Conservation (phyloP, 2,113 vertebrate genomes). For the Eurystomus gularis region DNA sequence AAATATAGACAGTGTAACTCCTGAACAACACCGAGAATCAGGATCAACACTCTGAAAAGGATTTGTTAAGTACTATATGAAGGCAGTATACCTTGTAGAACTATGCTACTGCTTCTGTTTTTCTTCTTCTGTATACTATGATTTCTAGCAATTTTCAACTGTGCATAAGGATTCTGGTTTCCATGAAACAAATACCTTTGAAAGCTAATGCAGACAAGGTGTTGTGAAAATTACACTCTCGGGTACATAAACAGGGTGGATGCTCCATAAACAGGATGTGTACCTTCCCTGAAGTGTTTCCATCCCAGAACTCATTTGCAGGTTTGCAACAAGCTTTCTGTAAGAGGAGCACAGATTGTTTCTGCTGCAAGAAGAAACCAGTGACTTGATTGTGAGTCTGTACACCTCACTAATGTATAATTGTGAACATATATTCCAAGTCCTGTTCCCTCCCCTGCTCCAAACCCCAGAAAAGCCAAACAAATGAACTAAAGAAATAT, state of each 20-base stretch:
- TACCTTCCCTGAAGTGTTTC: background rate
- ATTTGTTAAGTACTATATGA: background rate
- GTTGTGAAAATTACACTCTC: background rate
- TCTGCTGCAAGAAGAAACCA: background rate
- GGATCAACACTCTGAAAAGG: background rate
- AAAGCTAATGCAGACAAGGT: background rate
- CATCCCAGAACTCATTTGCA: background rate
- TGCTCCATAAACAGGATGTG: background rate
- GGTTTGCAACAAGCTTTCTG: background rate
- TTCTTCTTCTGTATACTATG: background rate
- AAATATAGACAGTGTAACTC: background rate
- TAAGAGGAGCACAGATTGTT: background rate
- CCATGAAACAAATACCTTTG: background rate
- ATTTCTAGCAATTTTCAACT: background rate
- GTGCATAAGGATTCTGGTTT: background rate
- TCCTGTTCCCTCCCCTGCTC: fast-evolving
- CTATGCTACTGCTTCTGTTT: background rate
- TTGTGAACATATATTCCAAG: background rate
- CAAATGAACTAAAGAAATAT: background rate
- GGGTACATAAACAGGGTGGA: background rate
- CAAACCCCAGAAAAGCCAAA: background rate
- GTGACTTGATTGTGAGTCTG: background rate
- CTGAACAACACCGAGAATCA: background rate
- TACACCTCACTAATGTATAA: background rate
- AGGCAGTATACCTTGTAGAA: background rate